Base-by-base conservation (phyloP, 2,888 invertebrate species). In the Calameuta filiformis region DNA sequence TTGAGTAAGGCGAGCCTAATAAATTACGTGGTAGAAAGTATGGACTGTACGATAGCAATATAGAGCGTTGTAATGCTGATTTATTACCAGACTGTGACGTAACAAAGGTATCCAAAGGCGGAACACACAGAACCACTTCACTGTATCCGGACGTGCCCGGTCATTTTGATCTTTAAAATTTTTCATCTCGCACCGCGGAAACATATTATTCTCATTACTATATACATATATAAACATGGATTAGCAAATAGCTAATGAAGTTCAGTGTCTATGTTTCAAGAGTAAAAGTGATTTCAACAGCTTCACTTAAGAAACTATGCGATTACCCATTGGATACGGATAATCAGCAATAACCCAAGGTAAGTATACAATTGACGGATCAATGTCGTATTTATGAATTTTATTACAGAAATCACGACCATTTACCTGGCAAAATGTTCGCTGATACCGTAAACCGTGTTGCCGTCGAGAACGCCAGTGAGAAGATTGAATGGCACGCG, bases 371-470 rank as follows among this genome's bases (percentile, higher is more conserved):
- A 9, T 56, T 56, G 23, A 23, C 9, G 56, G 9, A 56, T 56
- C 56, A 56, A 56, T 23, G 56, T 56, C 56, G 56, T 56, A 23
- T 56, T 56, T 77, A 73, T 78, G 37, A 68, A 68, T 2, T 69
- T 79, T 81, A 80, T 56, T 56, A 9, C 9, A 56, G 9, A 56
- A 56, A 56, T 23, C 1, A 9, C 23, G 56, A 6, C 56, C 31
- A 34, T 79, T 87, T 91, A 96, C 95, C 95, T 95, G 68, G 97
- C 93, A 89, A 96, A 96, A 85, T 95, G 93, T 88, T 97, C 97
- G 76, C 95, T 96, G 11, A 97, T 96, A 73, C 98, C 98, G 87
- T 98, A 98, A 1, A 98, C 95, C 3, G 97, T 98, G 89, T 97
- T 97, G 75, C 95, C 98, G 91, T 98, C 98, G 68, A 98, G 93